These are phyloP conservation scores for Drosophila borborema DNA, from an alignment of 2,888 invertebrate genomes.

Conservation along the genomic window DNA sequence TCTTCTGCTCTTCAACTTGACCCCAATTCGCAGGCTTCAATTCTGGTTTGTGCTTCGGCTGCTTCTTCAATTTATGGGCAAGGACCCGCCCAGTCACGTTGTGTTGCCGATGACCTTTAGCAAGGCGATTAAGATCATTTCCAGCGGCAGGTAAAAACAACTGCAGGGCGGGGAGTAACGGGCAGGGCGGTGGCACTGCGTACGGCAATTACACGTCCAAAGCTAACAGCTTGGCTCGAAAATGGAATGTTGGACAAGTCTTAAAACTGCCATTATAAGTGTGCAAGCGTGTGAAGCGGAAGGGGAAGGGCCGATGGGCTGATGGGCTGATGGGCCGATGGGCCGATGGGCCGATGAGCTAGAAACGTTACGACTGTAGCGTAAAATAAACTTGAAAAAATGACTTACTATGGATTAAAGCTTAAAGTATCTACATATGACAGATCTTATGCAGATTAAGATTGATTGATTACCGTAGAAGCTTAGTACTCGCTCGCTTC, in stretches of 20 bases:
- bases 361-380: not conserved
- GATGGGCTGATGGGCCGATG: no score
- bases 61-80: conserved; percentile 29
- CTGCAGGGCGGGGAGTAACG: not conserved
- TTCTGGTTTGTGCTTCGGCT: conserved; percentile 9
- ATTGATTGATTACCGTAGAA: not conserved
- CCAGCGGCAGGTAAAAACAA: conserved; percentile 2
- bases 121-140: conserved; percentile 54
- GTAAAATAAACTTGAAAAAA: not conserved
- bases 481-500: not conserved
- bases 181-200: not conserved
- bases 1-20: conserved; percentile 65
- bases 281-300: conserved; percentile 7
- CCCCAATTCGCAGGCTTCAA: conserved; percentile 45
- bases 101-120: conserved; percentile 40
- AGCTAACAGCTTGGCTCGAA: conserved; percentile 50
- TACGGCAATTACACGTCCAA: conserved; percentile 56
- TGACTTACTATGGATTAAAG: not conserved
- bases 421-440: not conserved
- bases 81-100: conserved; percentile 56
- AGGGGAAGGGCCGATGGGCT: not conserved
- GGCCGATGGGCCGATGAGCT: no score
- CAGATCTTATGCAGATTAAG: not conserved
- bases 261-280: conserved; percentile 16
- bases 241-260: conserved; percentile 40